Conservation (phyloP, 2,113 vertebrate genomes). For the Elachura formosa region DNA sequence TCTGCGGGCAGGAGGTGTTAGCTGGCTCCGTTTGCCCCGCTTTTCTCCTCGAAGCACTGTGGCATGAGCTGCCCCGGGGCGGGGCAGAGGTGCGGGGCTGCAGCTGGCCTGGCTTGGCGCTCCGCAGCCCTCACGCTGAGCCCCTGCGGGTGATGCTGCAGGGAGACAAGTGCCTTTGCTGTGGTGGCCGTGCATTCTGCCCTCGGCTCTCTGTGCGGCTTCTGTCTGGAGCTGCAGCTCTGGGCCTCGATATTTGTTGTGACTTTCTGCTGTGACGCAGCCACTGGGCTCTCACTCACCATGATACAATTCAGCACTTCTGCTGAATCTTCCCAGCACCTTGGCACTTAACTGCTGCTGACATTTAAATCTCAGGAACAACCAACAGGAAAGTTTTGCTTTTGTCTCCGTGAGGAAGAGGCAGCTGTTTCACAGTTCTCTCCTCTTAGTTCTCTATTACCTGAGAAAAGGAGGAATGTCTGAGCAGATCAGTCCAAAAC, state of each 20-base stretch:
- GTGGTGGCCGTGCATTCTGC: not conserved
- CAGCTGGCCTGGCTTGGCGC: not conserved
- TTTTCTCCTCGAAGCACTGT: not conserved
- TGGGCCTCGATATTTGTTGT: not conserved
- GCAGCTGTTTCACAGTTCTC: not conserved
- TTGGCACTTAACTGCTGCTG: not conserved
- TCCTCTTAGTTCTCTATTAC: not conserved
- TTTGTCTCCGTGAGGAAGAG: not conserved
- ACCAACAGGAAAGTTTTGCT: not conserved
- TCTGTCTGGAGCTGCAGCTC: not conserved
- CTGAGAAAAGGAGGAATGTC: not conserved
- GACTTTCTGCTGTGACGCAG: not conserved
- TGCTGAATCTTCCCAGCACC: not conserved
- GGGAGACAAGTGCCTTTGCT: not conserved
- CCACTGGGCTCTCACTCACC: not conserved
- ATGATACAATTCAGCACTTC: not conserved
- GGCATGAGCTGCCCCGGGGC: no score
- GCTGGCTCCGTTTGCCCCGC: not conserved
- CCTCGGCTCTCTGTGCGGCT: not conserved
- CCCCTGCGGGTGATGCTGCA: not conserved
- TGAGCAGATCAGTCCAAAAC: not conserved
- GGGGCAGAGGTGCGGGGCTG: no score
- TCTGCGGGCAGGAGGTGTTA: not conserved
- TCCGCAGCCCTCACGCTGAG: not conserved
- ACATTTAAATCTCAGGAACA: not conserved